Conservation (phyloP, 2,888 invertebrate species). For the Cephonodes hylas region DNA sequence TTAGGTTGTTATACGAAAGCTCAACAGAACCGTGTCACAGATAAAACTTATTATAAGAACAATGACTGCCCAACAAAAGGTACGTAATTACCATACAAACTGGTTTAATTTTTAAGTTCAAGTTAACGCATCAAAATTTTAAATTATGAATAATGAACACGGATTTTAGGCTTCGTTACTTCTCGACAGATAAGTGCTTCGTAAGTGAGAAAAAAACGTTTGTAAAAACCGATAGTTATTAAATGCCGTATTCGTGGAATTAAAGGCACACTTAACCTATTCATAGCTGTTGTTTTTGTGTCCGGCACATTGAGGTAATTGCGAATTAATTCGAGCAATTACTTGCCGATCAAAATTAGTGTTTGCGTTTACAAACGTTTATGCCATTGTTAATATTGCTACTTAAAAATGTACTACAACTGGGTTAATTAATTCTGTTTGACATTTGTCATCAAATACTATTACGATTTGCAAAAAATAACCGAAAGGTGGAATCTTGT, state of each 20-base stretch:
- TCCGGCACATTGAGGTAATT: conserved; percentile 29
- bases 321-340: conserved; percentile 41
- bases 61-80: conserved; percentile 56
- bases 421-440: neutral
- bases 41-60: conserved; percentile 37
- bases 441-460: no score
- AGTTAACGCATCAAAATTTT: conserved; percentile 59
- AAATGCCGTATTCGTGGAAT: conserved; percentile 39
- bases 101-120: conserved; percentile 57
- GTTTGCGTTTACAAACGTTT: conserved; percentile 12
- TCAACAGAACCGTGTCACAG: conserved; percentile 12
- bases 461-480: no score
- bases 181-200: conserved; percentile 57
- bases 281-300: conserved; percentile 31
- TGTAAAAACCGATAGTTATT: conserved; percentile 39
- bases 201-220: conserved; percentile 38
- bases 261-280: conserved; percentile 35
- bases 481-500: no score
- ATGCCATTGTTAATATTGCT: neutral
- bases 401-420: no score
- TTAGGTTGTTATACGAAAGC: neutral
- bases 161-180: conserved; percentile 72
- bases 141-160: conserved; percentile 71
- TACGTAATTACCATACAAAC: conserved; percentile 65
- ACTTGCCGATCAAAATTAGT: conserved; percentile 29